phyloP scores from a whole-genome alignment of 2,888 invertebrate genomes.

The Odontomyia ornata region DNA sequence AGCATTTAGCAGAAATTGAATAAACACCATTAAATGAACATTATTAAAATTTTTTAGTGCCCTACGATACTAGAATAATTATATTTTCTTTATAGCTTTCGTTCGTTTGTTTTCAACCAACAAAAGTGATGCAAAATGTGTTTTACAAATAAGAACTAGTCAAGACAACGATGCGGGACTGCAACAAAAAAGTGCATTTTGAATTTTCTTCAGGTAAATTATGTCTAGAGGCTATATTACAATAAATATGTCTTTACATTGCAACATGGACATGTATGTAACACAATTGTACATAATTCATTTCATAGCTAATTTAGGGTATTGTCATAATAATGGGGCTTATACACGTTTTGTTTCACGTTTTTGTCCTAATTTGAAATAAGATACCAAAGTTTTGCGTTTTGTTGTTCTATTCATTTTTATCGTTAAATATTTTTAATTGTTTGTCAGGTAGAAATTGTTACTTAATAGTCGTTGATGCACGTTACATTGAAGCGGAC shows the following conservation, averaged over 20 bases:
- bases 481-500: conserved; percentile 5
- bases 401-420: background rate
- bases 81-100: background rate
- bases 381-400: background rate
- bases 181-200: background rate
- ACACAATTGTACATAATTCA: conserved; percentile 14
- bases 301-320: conserved; percentile 33
- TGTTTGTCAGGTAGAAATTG: conserved; percentile 31
- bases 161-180: background rate
- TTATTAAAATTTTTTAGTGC: background rate
- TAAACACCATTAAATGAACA: background rate
- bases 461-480: conserved; percentile 34
- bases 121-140: background rate
- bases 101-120: background rate
- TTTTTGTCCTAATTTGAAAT: conserved; percentile 3
- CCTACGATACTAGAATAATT: conserved; percentile 10
- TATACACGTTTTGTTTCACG: background rate
- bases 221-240: background rate
- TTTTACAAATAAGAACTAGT: background rate
- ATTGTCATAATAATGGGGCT: conserved; percentile 27
- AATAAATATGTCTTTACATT: background rate
- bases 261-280: conserved; percentile 6
- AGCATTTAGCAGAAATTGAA: background rate
- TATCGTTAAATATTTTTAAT: background rate
- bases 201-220: background rate